Evolutionary conservation across 1,140 invertebrate species (phyloP).

Genomic region (Heterodera carotae): DNA sequence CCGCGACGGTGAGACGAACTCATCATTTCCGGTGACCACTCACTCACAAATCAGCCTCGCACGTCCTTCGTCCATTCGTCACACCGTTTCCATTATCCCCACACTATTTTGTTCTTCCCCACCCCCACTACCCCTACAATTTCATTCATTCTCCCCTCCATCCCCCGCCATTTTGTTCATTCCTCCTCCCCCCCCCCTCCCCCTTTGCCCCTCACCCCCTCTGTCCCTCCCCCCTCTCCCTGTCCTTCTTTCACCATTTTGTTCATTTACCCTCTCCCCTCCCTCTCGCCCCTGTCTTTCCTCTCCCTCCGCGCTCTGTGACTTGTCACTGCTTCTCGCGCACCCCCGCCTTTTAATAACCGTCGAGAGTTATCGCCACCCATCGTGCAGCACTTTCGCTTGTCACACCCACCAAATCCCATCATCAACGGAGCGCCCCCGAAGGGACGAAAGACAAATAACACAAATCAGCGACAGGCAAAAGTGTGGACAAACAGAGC

Average conservation of each 20-base stretch:
- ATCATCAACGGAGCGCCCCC: background rate
- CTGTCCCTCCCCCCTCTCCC: too few species aligned
- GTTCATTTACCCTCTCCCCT: background rate
- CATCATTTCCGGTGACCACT: background rate
- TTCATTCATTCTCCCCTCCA: too few species aligned
- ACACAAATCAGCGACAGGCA: background rate
- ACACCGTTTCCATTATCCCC: background rate
- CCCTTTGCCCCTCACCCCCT: too few species aligned
- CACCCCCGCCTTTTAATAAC: background rate
- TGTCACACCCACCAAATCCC: background rate
- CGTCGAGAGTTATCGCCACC: too few species aligned
- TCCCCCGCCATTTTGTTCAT: too few species aligned
- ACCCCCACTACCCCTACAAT: too few species aligned
- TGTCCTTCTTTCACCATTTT: background rate
- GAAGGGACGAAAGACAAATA: background rate
- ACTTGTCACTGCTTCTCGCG: background rate
- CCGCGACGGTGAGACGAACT: background rate
- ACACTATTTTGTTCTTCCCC: too few species aligned
- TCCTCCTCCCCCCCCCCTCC: too few species aligned
- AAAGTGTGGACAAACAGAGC: background rate
- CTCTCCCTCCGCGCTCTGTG: background rate
- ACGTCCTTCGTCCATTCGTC: background rate
- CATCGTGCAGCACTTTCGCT: background rate
- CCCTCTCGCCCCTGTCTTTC: background rate
- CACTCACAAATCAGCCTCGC: too few species aligned